These are phyloP conservation scores for Temnothorax longispinosus DNA, from an alignment of 1,140 invertebrate species.

Conservation along the genomic window DNA sequence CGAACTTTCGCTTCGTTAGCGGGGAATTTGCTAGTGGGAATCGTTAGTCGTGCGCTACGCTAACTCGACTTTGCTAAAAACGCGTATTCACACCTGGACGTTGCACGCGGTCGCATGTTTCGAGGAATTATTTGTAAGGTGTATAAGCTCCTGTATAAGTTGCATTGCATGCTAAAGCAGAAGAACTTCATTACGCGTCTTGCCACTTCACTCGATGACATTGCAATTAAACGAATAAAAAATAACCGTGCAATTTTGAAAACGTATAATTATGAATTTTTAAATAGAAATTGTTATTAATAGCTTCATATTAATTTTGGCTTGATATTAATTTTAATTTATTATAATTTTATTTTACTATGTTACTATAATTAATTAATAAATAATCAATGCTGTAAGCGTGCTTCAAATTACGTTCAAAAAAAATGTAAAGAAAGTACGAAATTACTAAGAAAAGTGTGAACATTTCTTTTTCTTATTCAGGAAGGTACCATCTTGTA, in stretches of 20 bases:
- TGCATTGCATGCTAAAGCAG: background rate
- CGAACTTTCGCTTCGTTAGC: conserved; percentile 51
- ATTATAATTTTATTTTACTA: background rate
- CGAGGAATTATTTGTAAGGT: conserved; percentile 5
- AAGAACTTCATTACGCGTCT: background rate
- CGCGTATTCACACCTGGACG: background rate
- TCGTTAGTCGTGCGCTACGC: background rate
- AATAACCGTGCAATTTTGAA: background rate
- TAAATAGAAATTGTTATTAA: background rate
- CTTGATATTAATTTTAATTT: background rate
- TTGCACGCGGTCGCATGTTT: background rate
- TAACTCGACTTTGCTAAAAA: background rate
- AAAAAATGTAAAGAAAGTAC: background rate
- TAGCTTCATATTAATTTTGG: background rate
- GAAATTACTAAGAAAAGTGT: background rate
- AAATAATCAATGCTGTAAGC: background rate
- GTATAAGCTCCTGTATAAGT: background rate
- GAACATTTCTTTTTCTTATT: background rate
- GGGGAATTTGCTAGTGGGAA: conserved; percentile 21
- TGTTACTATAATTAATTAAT: background rate
- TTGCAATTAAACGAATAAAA: background rate
- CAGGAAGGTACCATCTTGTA: background rate
- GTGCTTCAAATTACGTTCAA: background rate
- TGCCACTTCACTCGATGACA: background rate
- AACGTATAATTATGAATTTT: background rate